These are phyloP conservation scores for Gyrodactylus bullatarudis DNA, from an alignment of 1,140 invertebrate genomes.

Conservation along the genomic window DNA sequence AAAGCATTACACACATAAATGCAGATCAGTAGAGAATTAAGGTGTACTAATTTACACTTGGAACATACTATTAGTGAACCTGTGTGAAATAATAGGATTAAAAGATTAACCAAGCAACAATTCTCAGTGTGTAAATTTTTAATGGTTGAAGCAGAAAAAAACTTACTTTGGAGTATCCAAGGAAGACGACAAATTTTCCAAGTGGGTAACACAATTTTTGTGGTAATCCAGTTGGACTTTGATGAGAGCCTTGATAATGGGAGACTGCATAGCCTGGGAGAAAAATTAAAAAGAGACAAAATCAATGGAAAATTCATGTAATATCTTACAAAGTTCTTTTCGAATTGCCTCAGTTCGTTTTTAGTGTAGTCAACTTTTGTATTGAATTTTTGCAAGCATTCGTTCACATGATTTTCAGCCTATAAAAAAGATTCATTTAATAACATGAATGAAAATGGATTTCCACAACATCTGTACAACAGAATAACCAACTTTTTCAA, in stretches of 20 bases:
- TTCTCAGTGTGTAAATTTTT: too few relatives aligned
- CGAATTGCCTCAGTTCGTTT: background rate
- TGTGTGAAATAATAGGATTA: too few relatives aligned
- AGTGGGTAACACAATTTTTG: background rate
- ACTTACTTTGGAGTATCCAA: too few relatives aligned
- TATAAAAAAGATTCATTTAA: background rate
- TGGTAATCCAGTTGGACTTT: background rate
- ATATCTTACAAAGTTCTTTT: background rate
- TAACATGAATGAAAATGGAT: background rate
- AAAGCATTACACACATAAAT: too few relatives aligned
- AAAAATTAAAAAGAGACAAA: background rate
- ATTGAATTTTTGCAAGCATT: background rate
- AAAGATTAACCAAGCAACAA: too few relatives aligned
- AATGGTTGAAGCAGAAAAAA: too few relatives aligned
- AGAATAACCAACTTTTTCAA: background rate
- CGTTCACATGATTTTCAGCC: background rate
- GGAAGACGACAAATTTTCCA: background rate
- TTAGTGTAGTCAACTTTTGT: background rate
- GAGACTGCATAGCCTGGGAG: background rate
- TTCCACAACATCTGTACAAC: background rate
- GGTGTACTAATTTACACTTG: background rate
- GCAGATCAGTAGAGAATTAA: too few relatives aligned
- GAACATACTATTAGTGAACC: too few relatives aligned
- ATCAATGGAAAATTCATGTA: background rate
- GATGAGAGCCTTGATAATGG: background rate